phyloP scores from a whole-genome alignment of 2,888 invertebrate species.

The Aleiodes alternator region DNA sequence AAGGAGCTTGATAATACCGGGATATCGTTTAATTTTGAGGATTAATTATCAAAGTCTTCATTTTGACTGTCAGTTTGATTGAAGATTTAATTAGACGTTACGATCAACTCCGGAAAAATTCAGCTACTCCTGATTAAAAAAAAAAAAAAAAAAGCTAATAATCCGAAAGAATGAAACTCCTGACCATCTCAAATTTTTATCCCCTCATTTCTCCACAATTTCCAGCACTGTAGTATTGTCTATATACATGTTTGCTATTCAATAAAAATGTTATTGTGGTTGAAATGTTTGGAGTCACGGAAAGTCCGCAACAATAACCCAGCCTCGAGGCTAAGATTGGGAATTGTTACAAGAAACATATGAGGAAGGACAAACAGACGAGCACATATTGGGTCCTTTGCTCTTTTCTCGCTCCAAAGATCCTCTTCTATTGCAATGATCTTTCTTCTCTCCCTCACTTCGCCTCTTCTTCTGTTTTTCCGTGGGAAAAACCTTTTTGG shows the following conservation, averaged over 20 bases:
- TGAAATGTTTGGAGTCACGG: slow-evolving; percentile 52
- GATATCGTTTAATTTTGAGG: slow-evolving; percentile 5
- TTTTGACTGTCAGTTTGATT: neutral
- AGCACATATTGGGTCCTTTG: slow-evolving; percentile 64
- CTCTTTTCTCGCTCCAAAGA: slow-evolving; percentile 38
- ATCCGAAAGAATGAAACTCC: neutral
- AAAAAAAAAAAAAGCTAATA: neutral
- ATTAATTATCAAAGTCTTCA: slow-evolving; percentile 14
- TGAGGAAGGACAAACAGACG: slow-evolving; percentile 59
- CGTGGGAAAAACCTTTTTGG: slow-evolving; percentile 21
- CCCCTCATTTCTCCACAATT: neutral
- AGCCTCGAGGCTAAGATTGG: slow-evolving; percentile 57
- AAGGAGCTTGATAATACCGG: slow-evolving; percentile 22
- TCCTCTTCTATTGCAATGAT: slow-evolving; percentile 43
- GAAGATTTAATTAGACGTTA: slow-evolving; percentile 2
- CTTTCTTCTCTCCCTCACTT: slow-evolving; percentile 30
- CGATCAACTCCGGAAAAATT: neutral
- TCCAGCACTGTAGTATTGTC: neutral
- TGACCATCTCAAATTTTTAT: slow-evolving; percentile 1
- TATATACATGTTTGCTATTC: slow-evolving; percentile 62
- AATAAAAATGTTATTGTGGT: slow-evolving; percentile 68
- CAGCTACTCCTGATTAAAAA: no score
- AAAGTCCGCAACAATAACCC: slow-evolving; percentile 59
- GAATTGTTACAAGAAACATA: slow-evolving; percentile 32
- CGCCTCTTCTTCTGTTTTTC: neutral